Percentiles rank a stretch among this genome's conserved stretches.
These are phyloP conservation scores for Glareola pratincola DNA, from an alignment of 2,113 vertebrate genomes.

Conservation along the genomic window DNA sequence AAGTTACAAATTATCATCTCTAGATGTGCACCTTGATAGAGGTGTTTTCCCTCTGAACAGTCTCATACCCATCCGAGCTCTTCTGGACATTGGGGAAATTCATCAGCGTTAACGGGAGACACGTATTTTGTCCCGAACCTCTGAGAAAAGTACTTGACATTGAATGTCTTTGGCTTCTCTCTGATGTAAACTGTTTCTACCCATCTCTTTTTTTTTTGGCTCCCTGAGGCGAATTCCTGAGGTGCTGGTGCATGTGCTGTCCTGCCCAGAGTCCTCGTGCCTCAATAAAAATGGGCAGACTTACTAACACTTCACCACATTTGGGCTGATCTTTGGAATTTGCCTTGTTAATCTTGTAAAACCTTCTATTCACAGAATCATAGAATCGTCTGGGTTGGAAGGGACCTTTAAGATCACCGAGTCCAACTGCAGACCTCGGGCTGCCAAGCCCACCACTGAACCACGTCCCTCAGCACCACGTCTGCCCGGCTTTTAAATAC, in stretches of 20 bases:
- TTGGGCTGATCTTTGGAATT: neutral
- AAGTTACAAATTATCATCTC: neutral
- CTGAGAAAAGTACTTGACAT: too few species aligned
- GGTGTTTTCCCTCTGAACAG: neutral
- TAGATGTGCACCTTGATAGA: fast-evolving
- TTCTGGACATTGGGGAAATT: neutral
- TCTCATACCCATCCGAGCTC: neutral
- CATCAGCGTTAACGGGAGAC: fast-evolving
- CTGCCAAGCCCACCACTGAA: neutral
- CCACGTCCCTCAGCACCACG: neutral
- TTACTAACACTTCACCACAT: neutral
- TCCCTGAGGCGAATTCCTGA: neutral
- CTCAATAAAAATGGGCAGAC: neutral
- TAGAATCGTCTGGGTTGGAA: neutral
- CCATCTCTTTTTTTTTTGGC: neutral
- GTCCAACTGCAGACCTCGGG: neutral
- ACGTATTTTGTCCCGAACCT: neutral
- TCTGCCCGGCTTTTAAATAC: neutral
- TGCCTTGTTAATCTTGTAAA: neutral
- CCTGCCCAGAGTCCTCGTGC: neutral
- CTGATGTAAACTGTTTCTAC: neutral
- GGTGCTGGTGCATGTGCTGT: neutral
- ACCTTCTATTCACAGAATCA: neutral
- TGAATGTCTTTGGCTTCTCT: neutral
- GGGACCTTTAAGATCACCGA: neutral